phyloP scores from a whole-genome alignment of 1,140 invertebrate genomes.

The Zaprionus gabonicus region DNA sequence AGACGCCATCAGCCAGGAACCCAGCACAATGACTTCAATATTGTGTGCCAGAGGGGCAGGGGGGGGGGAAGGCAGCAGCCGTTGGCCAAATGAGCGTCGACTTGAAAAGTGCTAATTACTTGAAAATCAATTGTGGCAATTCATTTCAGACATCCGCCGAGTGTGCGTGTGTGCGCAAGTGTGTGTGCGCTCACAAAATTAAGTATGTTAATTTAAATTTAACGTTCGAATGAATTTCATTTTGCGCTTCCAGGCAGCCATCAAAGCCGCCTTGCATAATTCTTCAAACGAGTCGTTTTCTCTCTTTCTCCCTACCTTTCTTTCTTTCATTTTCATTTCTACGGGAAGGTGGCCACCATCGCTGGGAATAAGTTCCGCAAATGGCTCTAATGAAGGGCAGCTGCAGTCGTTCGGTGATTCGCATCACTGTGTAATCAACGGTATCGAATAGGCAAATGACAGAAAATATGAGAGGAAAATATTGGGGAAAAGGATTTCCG shows the following conservation, averaged over 20 bases:
- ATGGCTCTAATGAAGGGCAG: slow-evolving; percentile 67
- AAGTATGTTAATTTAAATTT: slow-evolving; percentile 81
- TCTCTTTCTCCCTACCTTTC: background rate
- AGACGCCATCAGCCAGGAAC: background rate
- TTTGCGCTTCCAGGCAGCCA: slow-evolving; percentile 46
- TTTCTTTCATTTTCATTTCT: background rate
- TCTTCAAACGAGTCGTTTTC: slow-evolving; percentile 42
- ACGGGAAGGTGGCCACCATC: slow-evolving; percentile 4
- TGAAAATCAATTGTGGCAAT: slow-evolving; percentile 80
- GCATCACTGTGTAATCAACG: slow-evolving; percentile 61
- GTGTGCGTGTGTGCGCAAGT: background rate
- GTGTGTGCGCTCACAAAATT: slow-evolving; percentile 57
- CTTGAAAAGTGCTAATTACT: slow-evolving; percentile 69
- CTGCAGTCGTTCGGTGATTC: slow-evolving; percentile 32
- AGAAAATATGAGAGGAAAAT: slow-evolving; percentile 43
- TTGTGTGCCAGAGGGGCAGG: background rate
- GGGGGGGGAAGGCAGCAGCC: slow-evolving; percentile 9
- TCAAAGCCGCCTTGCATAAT: slow-evolving; percentile 56
- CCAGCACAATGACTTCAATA: slow-evolving; percentile 15
- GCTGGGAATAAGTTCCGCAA: slow-evolving; percentile 60
- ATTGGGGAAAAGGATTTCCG: slow-evolving; percentile 16
- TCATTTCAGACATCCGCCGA: slow-evolving; percentile 51
- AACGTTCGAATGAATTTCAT: slow-evolving; percentile 77
- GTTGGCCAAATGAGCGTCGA: slow-evolving; percentile 40
- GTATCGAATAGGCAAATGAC: slow-evolving; percentile 65